Conservation (phyloP, 2,888 invertebrate species). For the Tenthredo distinguenda region DNA sequence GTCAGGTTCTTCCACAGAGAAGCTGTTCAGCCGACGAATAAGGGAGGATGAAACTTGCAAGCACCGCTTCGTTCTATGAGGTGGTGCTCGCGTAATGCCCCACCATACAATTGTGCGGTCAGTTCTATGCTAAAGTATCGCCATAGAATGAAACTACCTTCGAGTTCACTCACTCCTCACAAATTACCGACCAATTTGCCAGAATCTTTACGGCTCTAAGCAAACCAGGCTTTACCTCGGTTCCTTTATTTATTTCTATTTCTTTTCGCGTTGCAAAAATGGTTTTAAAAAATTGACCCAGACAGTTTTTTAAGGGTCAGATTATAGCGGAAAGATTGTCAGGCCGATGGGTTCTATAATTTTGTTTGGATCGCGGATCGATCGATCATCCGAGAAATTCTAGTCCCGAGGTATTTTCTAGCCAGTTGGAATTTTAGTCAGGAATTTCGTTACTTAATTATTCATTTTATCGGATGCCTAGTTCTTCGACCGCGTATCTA, state of each 20-base stretch:
- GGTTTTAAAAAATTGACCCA: not conserved
- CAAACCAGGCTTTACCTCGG: not conserved
- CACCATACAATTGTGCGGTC: constrained; percentile 30
- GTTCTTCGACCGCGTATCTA: not conserved
- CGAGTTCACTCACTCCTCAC: constrained; percentile 15
- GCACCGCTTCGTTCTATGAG: not conserved
- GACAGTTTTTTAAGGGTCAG: not conserved
- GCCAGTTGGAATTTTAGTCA: not conserved
- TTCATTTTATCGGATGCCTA: constrained; percentile 23
- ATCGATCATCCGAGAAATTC: not conserved
- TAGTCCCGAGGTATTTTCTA: not conserved
- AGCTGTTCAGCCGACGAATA: constrained; percentile 9
- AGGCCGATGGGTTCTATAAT: not conserved
- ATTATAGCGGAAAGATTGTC: not conserved
- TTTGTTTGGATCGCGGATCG: not conserved
- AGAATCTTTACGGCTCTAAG: not conserved
- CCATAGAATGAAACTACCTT: constrained; percentile 28
- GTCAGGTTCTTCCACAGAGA: constrained; percentile 33
- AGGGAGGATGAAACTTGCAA: not conserved
- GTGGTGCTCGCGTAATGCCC: constrained; percentile 42
- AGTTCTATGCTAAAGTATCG: constrained; percentile 16
- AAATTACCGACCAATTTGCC: constrained; percentile 17
- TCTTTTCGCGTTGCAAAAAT: not conserved
- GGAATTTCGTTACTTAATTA: not conserved
- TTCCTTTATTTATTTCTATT: not conserved